Base-by-base conservation (phyloP, 2,888 invertebrate genomes). In the Leptinotarsa haldemani region DNA sequence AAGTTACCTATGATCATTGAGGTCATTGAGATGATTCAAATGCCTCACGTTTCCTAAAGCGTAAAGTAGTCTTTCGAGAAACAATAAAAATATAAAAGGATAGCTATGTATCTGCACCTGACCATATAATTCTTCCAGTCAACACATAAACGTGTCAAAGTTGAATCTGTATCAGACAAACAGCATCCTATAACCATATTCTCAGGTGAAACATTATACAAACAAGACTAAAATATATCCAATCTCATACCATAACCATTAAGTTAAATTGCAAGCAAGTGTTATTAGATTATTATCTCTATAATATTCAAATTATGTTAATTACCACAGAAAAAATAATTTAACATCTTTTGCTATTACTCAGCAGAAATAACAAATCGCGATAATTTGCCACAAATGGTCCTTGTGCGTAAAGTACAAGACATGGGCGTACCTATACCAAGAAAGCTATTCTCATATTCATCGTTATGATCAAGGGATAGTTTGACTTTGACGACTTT, bases 301-400 rank as follows among this genome's bases (percentile, higher is more conserved):
- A 65, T 73, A 69, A 73, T 65, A 69, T 69, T 73, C 73, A 65
- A 73, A 73, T 73, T 73, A 73, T 73, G 69, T 69, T 69, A 73
- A 73, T 73, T 69, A 64, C 69, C 64, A 16, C 20, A 65, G 46
- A 69, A 73, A 73, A 73, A 73, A 64, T 70, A 30, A 67, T 52
- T 67, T 67, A 47, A 53, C 67, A 53, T 56, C 61, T 67, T 53
- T 65, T 70, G 52, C 64, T 61, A 61, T 70, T 70, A 70, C 64
- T 70, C 64, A 64, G 70, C 64, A 52, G 18, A 64, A 64, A 65
- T 69, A 69, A 69, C 48, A 63, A 63, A 69, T 50, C 20, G 63
- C 64, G 58, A 69, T 69, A 69, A 69, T 69, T 63, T 69, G 61
- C 69, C 50, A 48, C 69, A 69, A 69, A 61, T 50, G 69, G 67